These are phyloP conservation scores for Mirza zaza DNA, from an alignment of 2,113 vertebrate genomes.

Conservation along the genomic window DNA sequence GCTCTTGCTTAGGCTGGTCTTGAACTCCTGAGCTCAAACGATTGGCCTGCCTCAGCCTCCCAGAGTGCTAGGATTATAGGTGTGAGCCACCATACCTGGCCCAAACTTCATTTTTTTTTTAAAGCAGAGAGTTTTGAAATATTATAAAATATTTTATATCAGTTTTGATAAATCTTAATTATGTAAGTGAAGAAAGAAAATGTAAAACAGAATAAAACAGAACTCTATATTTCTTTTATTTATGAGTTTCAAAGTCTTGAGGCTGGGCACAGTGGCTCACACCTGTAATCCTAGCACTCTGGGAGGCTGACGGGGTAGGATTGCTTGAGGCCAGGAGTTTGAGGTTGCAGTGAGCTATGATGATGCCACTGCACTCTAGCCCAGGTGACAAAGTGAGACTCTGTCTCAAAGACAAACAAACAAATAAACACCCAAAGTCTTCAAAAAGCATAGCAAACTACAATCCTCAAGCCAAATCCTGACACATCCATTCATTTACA, in stretches of 20 bases:
- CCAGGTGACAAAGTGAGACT: background rate
- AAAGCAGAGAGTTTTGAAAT: too few species aligned
- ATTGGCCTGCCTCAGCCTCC: too few species aligned
- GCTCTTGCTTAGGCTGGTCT: too few species aligned
- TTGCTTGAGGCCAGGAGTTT: background rate
- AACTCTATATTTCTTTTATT: background rate
- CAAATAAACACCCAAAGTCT: too few species aligned
- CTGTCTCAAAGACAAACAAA: background rate
- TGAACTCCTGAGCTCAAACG: too few species aligned
- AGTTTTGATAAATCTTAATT: background rate
- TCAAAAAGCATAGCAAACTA: background rate
- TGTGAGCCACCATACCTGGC: too few species aligned
- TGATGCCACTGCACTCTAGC: background rate
- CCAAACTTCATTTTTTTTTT: too few species aligned
- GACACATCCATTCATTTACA: background rate
- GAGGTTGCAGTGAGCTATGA: background rate
- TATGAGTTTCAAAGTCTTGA: background rate
- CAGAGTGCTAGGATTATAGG: too few species aligned
- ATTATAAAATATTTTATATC: constrained; percentile 8
- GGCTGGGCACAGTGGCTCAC: background rate
- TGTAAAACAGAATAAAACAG: background rate
- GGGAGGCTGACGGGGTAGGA: background rate
- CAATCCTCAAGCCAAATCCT: background rate
- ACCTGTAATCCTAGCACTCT: background rate
- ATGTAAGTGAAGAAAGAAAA: background rate